Evolutionary conservation across 1,140 invertebrate species (phyloP).

Genomic region (Anthonomus grandis): DNA sequence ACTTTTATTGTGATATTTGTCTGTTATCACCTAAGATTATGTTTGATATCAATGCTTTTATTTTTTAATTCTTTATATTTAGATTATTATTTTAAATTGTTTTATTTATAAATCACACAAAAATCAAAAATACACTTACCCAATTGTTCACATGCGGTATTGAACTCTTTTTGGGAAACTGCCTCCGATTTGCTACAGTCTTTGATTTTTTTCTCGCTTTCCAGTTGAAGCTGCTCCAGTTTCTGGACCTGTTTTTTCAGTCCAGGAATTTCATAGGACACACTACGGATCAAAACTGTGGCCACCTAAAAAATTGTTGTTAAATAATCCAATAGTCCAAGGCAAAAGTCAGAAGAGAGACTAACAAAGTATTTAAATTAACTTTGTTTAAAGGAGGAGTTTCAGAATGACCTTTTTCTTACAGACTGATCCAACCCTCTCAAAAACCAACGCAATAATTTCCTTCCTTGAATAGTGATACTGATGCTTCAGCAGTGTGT

Average conservation of each 20-base stretch:
- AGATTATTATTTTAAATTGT: too few species aligned
- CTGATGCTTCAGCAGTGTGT: too few species aligned
- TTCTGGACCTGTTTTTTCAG: constrained; percentile 88
- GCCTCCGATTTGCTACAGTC: constrained; percentile 78
- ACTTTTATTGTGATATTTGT: too few species aligned
- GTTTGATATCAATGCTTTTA: too few species aligned
- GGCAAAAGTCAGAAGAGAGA: too few species aligned
- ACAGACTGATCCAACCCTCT: too few species aligned
- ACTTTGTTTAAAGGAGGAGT: not conserved
- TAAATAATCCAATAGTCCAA: not conserved
- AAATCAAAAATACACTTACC: too few species aligned
- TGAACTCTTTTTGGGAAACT: constrained; percentile 72
- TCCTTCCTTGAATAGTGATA: too few species aligned
- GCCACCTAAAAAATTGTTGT: constrained; percentile 49
- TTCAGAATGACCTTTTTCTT: not conserved
- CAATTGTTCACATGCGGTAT: constrained; percentile 73
- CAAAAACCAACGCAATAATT: too few species aligned
- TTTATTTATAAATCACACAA: too few species aligned
- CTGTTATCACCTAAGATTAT: too few species aligned
- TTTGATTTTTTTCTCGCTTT: constrained; percentile 76
- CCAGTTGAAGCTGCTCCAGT: constrained; percentile 69
- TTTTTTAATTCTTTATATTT: too few species aligned
- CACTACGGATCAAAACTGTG: constrained; percentile 85
- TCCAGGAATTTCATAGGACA: constrained; percentile 92
- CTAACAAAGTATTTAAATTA: not conserved